Evolutionary conservation across 2,888 invertebrate species (phyloP).

Genomic region (Orthosia incerta): DNA sequence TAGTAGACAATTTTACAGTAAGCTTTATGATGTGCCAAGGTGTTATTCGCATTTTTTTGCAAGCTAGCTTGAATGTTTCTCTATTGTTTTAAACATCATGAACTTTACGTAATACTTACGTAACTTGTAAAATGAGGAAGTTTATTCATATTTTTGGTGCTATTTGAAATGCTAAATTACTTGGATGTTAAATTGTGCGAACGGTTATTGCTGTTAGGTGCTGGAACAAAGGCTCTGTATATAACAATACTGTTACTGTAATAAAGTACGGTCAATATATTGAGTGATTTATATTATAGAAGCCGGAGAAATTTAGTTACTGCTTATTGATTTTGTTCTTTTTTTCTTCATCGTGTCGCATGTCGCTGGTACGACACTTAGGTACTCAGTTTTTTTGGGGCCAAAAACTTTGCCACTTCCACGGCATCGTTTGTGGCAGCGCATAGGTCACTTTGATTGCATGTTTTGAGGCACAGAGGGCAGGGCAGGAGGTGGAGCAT

Average conservation of each 20-base stretch:
- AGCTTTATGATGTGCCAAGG: neutral
- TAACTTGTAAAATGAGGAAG: slow-evolving; percentile 74
- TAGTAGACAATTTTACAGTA: neutral
- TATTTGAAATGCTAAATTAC: slow-evolving; percentile 53
- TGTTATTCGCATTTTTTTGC: slow-evolving; percentile 28
- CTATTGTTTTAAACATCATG: slow-evolving; percentile 57
- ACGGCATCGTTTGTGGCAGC: too few relatives aligned
- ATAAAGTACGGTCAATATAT: slow-evolving; percentile 12
- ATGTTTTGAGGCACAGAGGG: too few relatives aligned
- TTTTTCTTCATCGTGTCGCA: too few relatives aligned
- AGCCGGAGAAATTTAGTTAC: neutral
- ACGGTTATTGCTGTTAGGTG: slow-evolving; percentile 27
- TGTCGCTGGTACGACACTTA: too few relatives aligned
- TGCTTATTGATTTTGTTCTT: slow-evolving; percentile 7
- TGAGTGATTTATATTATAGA: slow-evolving; percentile 12
- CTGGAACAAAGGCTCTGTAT: slow-evolving; percentile 32
- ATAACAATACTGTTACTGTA: slow-evolving; percentile 3
- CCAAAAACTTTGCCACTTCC: too few relatives aligned
- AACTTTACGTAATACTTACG: slow-evolving; percentile 72
- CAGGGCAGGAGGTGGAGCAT: too few relatives aligned
- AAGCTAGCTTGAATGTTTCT: slow-evolving; percentile 18
- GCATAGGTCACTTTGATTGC: too few relatives aligned
- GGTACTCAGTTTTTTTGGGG: too few relatives aligned
- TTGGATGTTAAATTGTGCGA: slow-evolving; percentile 55
- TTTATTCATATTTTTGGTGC: slow-evolving; percentile 61